phyloP scores from a whole-genome alignment of 2,113 vertebrate genomes.

The Poeciliopsis turrubarensis region DNA sequence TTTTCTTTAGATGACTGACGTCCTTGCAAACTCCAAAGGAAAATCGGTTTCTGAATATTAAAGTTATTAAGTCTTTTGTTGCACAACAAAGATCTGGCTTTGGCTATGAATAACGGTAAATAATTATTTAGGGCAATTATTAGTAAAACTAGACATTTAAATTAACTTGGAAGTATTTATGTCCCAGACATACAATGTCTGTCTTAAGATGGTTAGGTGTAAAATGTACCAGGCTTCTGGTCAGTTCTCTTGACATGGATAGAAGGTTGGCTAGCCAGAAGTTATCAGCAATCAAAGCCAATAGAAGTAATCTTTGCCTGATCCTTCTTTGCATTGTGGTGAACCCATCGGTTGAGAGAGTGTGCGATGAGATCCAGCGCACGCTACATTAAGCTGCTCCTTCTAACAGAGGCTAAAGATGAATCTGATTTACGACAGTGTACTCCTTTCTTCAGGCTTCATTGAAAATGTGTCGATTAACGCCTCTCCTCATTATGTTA shows the following conservation, averaged over 20 bases:
- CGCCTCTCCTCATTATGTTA: constrained; percentile 26
- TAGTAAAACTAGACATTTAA: too few relatives aligned
- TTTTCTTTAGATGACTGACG: neutral
- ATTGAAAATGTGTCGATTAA: constrained; percentile 45
- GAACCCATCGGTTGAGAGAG: constrained; percentile 36
- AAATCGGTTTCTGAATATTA: neutral
- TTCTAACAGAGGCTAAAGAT: constrained; percentile 18
- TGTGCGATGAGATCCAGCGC: constrained; percentile 12
- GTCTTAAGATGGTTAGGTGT: neutral
- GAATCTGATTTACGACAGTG: constrained; percentile 41
- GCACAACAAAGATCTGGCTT: too few relatives aligned
- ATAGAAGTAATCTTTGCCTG: constrained; percentile 5
- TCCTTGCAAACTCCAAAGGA: neutral
- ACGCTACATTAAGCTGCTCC: constrained; percentile 34
- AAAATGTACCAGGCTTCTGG: neutral
- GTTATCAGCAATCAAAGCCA: neutral
- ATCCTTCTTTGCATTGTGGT: constrained; percentile 24
- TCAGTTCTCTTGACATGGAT: neutral
- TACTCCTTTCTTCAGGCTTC: constrained; percentile 31
- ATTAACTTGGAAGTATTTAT: too few relatives aligned
- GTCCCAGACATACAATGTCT: neutral
- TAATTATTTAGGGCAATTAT: too few relatives aligned
- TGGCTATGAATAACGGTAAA: too few relatives aligned
- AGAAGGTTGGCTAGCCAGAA: neutral
- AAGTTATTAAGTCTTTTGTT: too few relatives aligned